Conservation (phyloP, 2,797 vertebrate genomes). For the Lagorchestes hirsutus region DNA sequence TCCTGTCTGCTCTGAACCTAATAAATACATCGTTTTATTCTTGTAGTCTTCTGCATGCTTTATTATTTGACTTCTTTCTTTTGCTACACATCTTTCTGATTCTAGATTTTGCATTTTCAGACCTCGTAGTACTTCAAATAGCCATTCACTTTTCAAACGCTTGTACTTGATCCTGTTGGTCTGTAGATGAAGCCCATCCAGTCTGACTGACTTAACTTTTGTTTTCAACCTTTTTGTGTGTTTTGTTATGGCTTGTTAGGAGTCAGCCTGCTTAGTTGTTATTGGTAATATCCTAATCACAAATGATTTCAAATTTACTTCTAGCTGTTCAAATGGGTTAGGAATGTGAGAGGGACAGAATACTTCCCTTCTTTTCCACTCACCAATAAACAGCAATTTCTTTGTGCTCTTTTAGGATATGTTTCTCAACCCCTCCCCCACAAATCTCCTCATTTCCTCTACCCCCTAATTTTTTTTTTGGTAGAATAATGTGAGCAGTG, state of each 20-base stretch:
- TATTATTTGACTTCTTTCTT: neutral
- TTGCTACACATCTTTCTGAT: neutral
- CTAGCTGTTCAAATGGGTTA: neutral
- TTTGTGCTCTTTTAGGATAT: neutral
- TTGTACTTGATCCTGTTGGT: neutral
- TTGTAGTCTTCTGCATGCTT: neutral
- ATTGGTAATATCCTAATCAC: neutral
- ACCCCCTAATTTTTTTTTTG: neutral
- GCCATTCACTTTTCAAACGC: neutral
- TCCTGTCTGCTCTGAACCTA: neutral
- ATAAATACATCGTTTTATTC: neutral
- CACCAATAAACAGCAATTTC: neutral
- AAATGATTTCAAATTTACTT: neutral
- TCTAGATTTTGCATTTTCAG: neutral
- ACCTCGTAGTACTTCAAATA: neutral
- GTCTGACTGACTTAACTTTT: neutral
- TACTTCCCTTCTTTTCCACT: neutral
- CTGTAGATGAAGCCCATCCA: neutral
- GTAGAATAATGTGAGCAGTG: neutral
- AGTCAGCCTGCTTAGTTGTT: neutral
- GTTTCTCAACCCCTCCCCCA: neutral
- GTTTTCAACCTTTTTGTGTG: neutral
- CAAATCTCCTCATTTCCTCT: neutral
- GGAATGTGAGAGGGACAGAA: neutral
- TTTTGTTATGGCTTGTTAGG: neutral